These are phyloP conservation scores for Tetramorium alpestre DNA, from an alignment of 1,140 invertebrate genomes.

Conservation along the genomic window DNA sequence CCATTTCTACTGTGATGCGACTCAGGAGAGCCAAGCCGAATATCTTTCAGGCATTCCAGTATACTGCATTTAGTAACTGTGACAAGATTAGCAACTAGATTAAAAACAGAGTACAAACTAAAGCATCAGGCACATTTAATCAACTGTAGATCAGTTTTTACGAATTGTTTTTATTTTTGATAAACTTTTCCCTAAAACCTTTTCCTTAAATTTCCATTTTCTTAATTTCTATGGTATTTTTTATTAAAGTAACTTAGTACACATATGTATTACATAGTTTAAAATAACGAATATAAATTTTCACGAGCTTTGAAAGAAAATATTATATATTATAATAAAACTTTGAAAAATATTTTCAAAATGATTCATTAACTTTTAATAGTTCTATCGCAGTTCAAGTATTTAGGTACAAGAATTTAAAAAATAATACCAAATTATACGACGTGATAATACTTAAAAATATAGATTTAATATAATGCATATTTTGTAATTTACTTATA, in stretches of 20 bases:
- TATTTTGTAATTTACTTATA: background rate
- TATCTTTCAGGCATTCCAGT: background rate
- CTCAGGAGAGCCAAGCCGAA: background rate
- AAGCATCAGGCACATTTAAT: background rate
- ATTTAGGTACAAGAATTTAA: background rate
- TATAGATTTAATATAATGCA: background rate
- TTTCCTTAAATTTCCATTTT: background rate
- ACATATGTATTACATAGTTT: too few species aligned
- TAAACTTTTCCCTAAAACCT: background rate
- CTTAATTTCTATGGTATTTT: background rate
- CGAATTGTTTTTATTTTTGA: background rate
- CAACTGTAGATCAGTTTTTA: background rate
- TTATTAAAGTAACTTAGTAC: background rate
- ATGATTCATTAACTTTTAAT: background rate
- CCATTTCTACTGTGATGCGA: conserved; percentile 49
- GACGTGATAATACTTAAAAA: background rate
- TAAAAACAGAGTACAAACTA: background rate
- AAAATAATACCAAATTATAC: background rate
- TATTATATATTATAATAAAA: background rate
- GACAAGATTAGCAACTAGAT: background rate
- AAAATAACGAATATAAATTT: background rate
- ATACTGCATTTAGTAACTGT: too few species aligned
- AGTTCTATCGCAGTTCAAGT: background rate
- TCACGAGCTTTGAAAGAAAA: background rate
- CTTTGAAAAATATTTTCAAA: background rate